A percentile compares a stretch with the other conserved stretches of the same genome.
Evolutionary conservation across 2,888 invertebrate genomes (phyloP).

Genomic region (Sarcophaga subvicina): DNA sequence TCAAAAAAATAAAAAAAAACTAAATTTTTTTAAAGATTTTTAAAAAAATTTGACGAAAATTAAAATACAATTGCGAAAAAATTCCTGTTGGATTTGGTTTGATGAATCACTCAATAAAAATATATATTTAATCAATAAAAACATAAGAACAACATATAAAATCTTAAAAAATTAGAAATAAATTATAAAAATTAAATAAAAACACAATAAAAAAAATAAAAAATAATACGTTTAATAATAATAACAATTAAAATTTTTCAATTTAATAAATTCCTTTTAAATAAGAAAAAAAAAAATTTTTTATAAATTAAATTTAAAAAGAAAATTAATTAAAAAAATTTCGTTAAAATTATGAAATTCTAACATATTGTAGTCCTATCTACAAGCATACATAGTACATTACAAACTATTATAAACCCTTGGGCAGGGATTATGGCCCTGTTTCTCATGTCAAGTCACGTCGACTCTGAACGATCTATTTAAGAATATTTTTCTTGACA

Average conservation of each 20-base stretch:
- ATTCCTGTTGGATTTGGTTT: background rate
- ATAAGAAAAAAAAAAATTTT: no score
- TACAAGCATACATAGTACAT: no score
- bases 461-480: no score
- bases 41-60: background rate
- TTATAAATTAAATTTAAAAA: no score
- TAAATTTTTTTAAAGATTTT: background rate
- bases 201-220: background rate
- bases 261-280: no score
- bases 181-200: background rate
- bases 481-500: no score
- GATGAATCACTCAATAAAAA: background rate
- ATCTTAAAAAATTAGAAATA: background rate
- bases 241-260: background rate
- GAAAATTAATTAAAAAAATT: no score
- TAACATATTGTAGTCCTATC: no score
- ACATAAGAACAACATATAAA: background rate
- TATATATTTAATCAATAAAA: background rate
- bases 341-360: no score
- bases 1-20: slow-evolving; percentile 7
- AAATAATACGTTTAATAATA: background rate
- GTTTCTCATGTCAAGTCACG: no score
- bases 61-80: background rate
- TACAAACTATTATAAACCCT: no score
- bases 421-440: no score